Conservation (phyloP, 2,888 invertebrate species). For the Criorhina ranunculi region DNA sequence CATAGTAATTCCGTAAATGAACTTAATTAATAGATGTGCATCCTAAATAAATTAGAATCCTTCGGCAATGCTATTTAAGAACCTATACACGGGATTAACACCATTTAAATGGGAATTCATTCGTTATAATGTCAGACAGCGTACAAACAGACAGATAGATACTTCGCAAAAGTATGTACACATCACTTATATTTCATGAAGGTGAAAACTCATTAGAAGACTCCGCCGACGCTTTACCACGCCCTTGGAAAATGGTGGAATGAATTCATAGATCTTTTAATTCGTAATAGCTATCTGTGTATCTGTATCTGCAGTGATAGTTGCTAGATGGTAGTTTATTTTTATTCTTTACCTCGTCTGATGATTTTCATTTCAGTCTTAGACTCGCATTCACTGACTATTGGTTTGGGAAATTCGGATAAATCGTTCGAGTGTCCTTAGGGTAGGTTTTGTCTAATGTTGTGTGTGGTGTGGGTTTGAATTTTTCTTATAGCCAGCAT, state of each 20-base stretch:
- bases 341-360: conserved; percentile 38
- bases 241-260: conserved; percentile 24
- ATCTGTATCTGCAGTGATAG: conserved; percentile 16
- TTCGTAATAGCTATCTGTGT: background rate
- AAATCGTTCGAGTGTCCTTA: conserved; percentile 42
- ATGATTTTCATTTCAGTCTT: conserved; percentile 48
- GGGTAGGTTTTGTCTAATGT: too few relatives aligned
- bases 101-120: conserved; percentile 70
- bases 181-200: conserved; percentile 66
- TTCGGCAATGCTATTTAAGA: conserved; percentile 65
- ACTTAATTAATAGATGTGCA: conserved; percentile 73
- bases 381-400: conserved; percentile 26
- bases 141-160: conserved; percentile 18
- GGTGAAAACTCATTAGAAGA: conserved; percentile 69
- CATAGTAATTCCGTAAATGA: conserved; percentile 61
- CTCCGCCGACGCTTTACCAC: conserved; percentile 8
- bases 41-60: conserved; percentile 69
- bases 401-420: conserved; percentile 42
- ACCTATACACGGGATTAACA: conserved; percentile 61
- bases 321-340: conserved; percentile 48
- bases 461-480: background rate
- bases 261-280: conserved; percentile 38
- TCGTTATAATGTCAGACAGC: conserved; percentile 70
- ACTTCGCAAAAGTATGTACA: conserved; percentile 28
- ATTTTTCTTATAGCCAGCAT: background rate